Base-by-base conservation (phyloP, 2,888 invertebrate genomes). In the Balanococcus diminutus region DNA sequence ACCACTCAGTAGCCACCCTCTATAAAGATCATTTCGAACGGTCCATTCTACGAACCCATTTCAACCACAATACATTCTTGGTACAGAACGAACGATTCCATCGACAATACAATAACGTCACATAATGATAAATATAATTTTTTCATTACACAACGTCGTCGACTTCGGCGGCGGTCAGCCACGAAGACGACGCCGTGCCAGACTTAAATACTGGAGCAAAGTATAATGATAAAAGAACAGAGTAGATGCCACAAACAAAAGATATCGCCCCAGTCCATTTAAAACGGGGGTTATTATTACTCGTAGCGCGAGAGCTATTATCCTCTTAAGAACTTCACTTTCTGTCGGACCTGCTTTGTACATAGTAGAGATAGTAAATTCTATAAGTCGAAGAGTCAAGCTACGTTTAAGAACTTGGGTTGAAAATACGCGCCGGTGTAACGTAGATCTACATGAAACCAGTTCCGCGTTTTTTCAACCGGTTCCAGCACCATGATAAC, bases 41-140 rank as follows among this genome's bases (percentile, higher is more conserved):
- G 46, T n/a, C n/a, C 16, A n/a, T 46, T 46, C 46, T 61, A 9
- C 4, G 25, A 61, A 61, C 25, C 61, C 61, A 61, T 61, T 25
- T 61, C 25, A 25, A 22, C 61, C 0, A 25, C 61, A 61, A 61
- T 22, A 11, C n/a, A n/a, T n/a, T n/a, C n/a, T n/a, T 36, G 36
- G 3, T 0, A 3, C 9, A 1, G 5, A n/a, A 4, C 25, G 25
- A 25, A 25, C 22, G 25, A 61, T 25, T 61, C 25, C 22, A 9
- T 61, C 61, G 61, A 61, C 61, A 0, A 25, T 25, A 61, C 25
- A 61, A 61, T 25, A 61, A 25, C 61, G 61, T 61, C 25, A 61
- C 61, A 61, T 61, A 19, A 61, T 61, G 61, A 61, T 61, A 61
- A 61, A 61, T 51, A 51, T 61, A 61, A 61, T 61, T 19, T 61